Percentiles rank a stretch among this genome's conserved stretches.
Evolutionary conservation across 92 coral and sea anemone genomes (phyloP).

Genomic region (Heliopora coerulea): DNA sequence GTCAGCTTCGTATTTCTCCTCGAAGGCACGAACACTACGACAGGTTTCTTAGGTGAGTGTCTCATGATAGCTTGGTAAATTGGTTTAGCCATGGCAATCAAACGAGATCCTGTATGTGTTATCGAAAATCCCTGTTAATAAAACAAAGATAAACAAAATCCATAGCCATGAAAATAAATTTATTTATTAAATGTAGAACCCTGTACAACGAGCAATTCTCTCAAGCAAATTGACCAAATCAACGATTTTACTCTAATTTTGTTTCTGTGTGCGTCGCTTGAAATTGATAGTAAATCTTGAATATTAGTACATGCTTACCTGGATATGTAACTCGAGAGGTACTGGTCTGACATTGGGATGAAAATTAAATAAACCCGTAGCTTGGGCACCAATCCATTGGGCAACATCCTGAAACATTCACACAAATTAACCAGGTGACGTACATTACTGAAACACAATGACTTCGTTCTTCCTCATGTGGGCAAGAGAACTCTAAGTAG

Average conservation of each 20-base stretch:
- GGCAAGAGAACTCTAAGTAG: too few species aligned
- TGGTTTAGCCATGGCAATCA: conserved; percentile 98
- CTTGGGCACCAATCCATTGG: conserved; percentile 95
- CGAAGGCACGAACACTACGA: conserved; percentile 90
- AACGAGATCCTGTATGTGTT: conserved; percentile 95
- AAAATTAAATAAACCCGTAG: conserved; percentile 93
- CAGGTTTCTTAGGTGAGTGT: conserved; percentile 97
- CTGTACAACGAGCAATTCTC: too few species aligned
- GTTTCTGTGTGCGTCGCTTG: too few species aligned
- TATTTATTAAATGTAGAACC: too few species aligned
- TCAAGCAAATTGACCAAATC: too few species aligned
- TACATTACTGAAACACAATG: too few species aligned
- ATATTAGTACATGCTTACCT: conserved; percentile 45
- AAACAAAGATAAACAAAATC: too few species aligned
- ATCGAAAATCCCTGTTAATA: conserved; percentile 83
- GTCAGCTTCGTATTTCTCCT: conserved; percentile 92
- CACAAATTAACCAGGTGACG: too few species aligned
- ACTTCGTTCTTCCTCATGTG: too few species aligned
- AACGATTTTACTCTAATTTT: too few species aligned
- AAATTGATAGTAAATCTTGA: not conserved
- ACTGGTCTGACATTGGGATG: conserved; percentile 99
- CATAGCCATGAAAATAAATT: too few species aligned
- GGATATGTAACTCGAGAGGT: conserved; percentile 93
- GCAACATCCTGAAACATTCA: conserved; percentile 82
- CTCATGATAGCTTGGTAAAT: conserved; percentile 85